Evolutionary conservation across 2,113 vertebrate genomes (phyloP), one percentile per base, ranked within the genome.

Genomic region (Callocephalon fimbriatum): DNA sequence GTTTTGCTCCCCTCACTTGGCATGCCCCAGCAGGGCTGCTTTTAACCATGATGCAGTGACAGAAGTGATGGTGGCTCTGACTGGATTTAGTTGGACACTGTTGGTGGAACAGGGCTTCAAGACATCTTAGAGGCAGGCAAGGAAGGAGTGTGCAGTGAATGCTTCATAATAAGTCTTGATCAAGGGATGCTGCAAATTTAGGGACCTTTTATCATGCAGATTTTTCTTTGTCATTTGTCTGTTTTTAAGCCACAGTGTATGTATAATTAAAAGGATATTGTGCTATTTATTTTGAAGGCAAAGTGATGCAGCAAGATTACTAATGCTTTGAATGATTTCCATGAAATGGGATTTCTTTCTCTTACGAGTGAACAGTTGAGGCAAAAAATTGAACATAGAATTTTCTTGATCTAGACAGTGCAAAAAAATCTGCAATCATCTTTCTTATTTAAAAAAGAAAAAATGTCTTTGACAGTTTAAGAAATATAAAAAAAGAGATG

Each of bases 251-350:
- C 63, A 86, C 50, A 26, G 21, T 32, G 44, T 71, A 71, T 80
- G 79, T 88, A 86, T 90, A 95, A 96, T 93, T 96, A 84, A 93
- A 93, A 96, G 61, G 80, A 85, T 84, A 82, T 48, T 40, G 56
- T 68, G 68, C 56, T 91, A 37, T 72, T 95, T 95, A 82, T 95
- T 94, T 75, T 90, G 90, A 94, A 95, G 56, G 66, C 59, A 89
- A 93, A 94, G 53, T 2, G 17, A 67, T 59, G 63, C 77, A 88
- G 66, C 1, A 31, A 88, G 82, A 37, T 66, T 92, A 95, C 76
- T 83, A 92, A 93, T 1, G 13, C 37, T 73, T 65, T 90, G 59
- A 92, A 90, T 48, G 56, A 92, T 48, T 88, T 66, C 32, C 68
- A 73, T 35, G 59, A 94, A 96, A 93, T 90, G 32, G 82, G 74